Evolutionary conservation across 1,140 invertebrate genomes (phyloP), one percentile per base, ranked within the genome.

Genomic region (Coenobita brevimanus): DNA sequence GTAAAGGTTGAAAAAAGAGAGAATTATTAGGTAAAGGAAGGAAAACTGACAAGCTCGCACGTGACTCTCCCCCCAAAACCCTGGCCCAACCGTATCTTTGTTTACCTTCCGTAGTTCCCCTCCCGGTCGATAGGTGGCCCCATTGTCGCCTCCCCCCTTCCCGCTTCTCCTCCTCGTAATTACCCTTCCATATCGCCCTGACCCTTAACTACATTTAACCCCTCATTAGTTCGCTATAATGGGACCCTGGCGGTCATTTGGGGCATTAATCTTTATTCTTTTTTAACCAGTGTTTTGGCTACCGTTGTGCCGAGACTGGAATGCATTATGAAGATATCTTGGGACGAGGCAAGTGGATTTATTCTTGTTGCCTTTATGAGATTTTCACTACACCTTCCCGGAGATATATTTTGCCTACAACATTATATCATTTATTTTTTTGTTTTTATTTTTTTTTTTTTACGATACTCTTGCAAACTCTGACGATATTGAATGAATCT

Each of bases 141-240:
- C 79, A 82, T 67, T 67, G 79, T 82, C 60, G 36, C 79, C 79
- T 17, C 27, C 36, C 67, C 67, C 67, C 17, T 1, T 8, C 62
- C 62, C 27, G 6, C 4, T 24, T n/a, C 62, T 30, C 67, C 27
- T 17, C n/a, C 62, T 64, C 46, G 10, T 82, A 82, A 82, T 82
- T 82, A 67, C 36, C 79, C 62, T 0, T 82, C 36, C 60, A 41
- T 64, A 82, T 82, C 79, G 33, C 79, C 41, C 79, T 82, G 79
- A 57, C 36, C 79, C 79, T 82, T 82, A 82, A 24, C 79, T 82
- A 82, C 79, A 82, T 67, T 82, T 82, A 82, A 67, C 79, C 79
- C 41, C 33, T 82, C 79, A 67, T 82, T 82, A 82, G 79, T 1
- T 24, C 60, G 79, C 67, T 82, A 82, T 13, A 82, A 43, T 67